Evolutionary conservation across 1,140 invertebrate species (phyloP).

Genomic region (Chrysoperla carnea): DNA sequence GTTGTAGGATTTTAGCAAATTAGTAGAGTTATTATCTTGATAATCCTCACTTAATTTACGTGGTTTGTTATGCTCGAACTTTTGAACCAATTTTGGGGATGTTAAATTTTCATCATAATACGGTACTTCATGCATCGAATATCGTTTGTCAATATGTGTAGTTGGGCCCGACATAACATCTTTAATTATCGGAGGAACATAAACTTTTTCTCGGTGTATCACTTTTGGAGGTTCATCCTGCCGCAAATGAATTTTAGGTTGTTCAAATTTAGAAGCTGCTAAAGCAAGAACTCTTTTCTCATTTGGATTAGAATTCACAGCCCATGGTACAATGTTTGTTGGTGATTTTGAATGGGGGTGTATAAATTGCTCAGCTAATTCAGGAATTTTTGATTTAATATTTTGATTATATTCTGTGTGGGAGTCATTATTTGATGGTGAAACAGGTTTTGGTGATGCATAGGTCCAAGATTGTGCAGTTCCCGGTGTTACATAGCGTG

Average conservation of each 20-base stretch:
- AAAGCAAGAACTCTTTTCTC: slow-evolving; percentile 22
- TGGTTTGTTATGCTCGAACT: background rate
- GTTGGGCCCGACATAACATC: slow-evolving; percentile 4
- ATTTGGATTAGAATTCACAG: slow-evolving; percentile 13
- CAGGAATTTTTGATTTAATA: too few species aligned
- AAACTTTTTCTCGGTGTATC: background rate
- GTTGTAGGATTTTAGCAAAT: too few species aligned
- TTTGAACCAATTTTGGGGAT: background rate
- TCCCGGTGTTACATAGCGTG: background rate
- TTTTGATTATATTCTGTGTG: background rate
- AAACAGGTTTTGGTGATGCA: background rate
- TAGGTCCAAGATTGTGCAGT: background rate
- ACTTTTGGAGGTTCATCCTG: background rate
- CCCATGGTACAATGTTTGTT: slow-evolving; percentile 17
- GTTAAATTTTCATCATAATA: background rate
- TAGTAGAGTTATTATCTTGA: too few species aligned
- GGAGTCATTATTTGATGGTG: background rate
- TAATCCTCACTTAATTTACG: slow-evolving; percentile 12
- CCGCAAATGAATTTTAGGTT: slow-evolving; percentile 9
- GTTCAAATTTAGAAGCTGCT: slow-evolving; percentile 27
- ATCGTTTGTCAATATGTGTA: background rate
- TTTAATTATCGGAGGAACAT: slow-evolving; percentile 9
- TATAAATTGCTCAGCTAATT: too few species aligned
- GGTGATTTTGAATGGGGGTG: background rate
- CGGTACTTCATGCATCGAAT: background rate